A percentile compares a stretch with the other conserved stretches of the same genome.
These are phyloP conservation scores for Polypedilum vanderplanki DNA, from an alignment of 1,140 invertebrate genomes.

Conservation along the genomic window DNA sequence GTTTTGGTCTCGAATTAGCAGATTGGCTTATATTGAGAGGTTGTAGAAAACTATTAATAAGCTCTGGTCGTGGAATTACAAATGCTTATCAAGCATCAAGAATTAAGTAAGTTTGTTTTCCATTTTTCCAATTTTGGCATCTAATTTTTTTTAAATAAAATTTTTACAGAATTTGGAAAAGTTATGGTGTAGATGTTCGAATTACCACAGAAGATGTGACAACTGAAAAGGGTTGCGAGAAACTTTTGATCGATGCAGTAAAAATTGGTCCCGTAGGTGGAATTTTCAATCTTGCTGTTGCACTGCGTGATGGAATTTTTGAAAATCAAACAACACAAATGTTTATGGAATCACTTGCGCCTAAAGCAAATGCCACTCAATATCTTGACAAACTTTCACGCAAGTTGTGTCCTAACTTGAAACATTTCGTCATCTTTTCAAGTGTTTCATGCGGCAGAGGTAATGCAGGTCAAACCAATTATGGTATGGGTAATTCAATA, in stretches of 20 bases:
- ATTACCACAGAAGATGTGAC: conserved; percentile 45
- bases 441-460: conserved; percentile 75
- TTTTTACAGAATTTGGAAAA: conserved; percentile 39
- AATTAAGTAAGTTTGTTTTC: conserved; percentile 35
- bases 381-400: conserved; percentile 49
- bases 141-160: not conserved
- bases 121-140: not conserved
- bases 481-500: conserved; percentile 60
- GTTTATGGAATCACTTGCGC: conserved; percentile 38
- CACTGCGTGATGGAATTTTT: conserved; percentile 44
- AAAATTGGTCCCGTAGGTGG: conserved; percentile 58
- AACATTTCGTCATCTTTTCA: conserved; percentile 66
- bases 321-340: conserved; percentile 44
- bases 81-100: conserved; percentile 60
- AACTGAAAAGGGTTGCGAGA: conserved; percentile 45
- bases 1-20: conserved; percentile 71
- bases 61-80: conserved; percentile 58
- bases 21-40: conserved; percentile 69
- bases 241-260: conserved; percentile 51
- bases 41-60: conserved; percentile 59
- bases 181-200: conserved; percentile 48
- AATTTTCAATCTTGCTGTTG: conserved; percentile 62
- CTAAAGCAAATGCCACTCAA: conserved; percentile 44
- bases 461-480: conserved; percentile 77
- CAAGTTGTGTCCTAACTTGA: conserved; percentile 48